phyloP scores from a whole-genome alignment of 2,113 vertebrate genomes.

The Equus przewalskii region DNA sequence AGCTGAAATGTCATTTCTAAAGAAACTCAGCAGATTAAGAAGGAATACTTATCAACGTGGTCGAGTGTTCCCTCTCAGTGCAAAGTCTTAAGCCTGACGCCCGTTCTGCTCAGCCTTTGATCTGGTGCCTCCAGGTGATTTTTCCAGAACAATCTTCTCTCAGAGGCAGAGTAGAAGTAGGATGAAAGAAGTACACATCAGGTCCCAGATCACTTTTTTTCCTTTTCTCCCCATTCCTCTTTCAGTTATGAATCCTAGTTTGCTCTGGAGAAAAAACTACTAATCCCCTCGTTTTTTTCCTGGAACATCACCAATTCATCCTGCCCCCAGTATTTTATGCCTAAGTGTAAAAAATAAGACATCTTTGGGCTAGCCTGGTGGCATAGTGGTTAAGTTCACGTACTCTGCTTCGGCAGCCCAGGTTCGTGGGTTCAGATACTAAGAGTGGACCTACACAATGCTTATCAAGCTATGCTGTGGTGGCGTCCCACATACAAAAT shows the following conservation, averaged over 20 bases:
- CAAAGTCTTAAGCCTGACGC: background rate
- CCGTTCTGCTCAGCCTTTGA: background rate
- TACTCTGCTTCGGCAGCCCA: too few species aligned
- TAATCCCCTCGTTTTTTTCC: background rate
- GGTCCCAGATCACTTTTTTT: background rate
- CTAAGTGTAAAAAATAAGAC: background rate
- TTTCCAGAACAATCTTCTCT: constrained; percentile 33
- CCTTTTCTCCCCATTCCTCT: background rate
- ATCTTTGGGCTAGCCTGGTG: too few species aligned
- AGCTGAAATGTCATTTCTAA: background rate
- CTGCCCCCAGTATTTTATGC: background rate
- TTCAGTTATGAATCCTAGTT: constrained; percentile 5
- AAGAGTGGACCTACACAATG: too few species aligned
- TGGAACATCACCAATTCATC: background rate
- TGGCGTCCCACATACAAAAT: too few species aligned
- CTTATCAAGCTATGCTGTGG: too few species aligned
- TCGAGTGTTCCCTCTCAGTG: background rate
- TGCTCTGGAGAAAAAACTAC: background rate
- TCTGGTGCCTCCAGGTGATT: background rate
- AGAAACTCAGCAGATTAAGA: background rate
- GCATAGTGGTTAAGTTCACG: too few species aligned
- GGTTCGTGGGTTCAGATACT: too few species aligned
- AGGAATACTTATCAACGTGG: background rate
- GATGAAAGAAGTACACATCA: background rate
- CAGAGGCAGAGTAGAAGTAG: background rate